Base-by-base conservation (phyloP, 2,113 vertebrate species). In the Rhagologus leucostigma region DNA sequence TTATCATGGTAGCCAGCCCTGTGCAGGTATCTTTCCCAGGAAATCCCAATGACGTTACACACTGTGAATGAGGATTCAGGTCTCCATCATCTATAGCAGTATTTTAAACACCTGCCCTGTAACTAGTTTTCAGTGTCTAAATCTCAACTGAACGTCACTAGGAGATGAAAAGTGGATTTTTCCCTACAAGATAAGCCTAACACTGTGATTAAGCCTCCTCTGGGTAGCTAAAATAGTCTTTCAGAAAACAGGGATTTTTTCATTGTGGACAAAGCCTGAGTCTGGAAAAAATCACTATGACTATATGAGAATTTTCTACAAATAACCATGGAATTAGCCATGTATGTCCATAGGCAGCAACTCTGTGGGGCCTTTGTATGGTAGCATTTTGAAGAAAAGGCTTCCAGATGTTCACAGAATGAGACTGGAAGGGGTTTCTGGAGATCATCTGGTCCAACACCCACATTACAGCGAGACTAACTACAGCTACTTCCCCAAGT, bases 241-340 rank as follows among this genome's bases (percentile, higher is more conserved):
- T 17, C 33, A 68, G 68, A 75, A 35, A 71, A 37, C 0, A 83
- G 10, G 2, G 11, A 0, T 3, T 55, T 57, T 35, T 64, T 73
- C 6, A 52, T 23, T 82, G 30, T n/a, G 27, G 35, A 53, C 6
- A 65, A 78, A 85, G 26, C 6, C 6, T 56, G 15, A 52, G 20
- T 65, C 60, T 88, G 44, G 11, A 69, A 46, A 89, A 92, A 67
- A 52, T 47, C 20, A 30, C 62, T 47, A n/a, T 29, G 37, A 70
- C 7, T n/a, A 26, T 39, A 44, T 1, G 6, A 67, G 13, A 14
- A 9, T 82, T 89, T 67, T 16, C 37, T 67, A 57, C n/a, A 75
- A 93, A 60, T 52, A 69, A 12, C 4, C 32, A 53, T 39, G 23
- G 37, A 70, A 82, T 74, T 88, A 35, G 7, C 24, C 46, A 29